Percentiles rank a stretch among this genome's conserved stretches.
Conservation (phyloP, 2,888 invertebrate species). For the Neoascia interrupta region DNA sequence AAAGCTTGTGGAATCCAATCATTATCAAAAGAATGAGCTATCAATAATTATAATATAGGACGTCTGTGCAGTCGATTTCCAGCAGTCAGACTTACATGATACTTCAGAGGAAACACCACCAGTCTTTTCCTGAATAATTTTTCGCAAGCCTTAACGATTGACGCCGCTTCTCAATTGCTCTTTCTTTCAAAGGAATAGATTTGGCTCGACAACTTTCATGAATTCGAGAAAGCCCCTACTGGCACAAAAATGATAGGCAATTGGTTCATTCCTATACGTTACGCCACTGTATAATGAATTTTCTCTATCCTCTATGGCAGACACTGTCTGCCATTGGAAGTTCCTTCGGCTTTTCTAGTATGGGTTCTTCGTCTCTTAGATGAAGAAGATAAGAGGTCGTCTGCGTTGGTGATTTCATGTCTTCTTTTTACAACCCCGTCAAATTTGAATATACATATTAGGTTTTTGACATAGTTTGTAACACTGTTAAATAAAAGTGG, state of each 20-base stretch:
- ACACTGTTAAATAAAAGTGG: no score
- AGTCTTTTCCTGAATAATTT: neutral
- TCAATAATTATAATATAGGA: slow-evolving; percentile 17
- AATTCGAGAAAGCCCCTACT: slow-evolving; percentile 14
- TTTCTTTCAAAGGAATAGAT: slow-evolving; percentile 17
- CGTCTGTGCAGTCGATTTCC: slow-evolving; percentile 4
- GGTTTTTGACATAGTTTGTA: no score
- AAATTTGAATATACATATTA: no score
- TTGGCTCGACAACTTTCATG: slow-evolving; percentile 19
- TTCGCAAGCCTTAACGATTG: neutral
- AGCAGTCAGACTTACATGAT: slow-evolving; percentile 6
- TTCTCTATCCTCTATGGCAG: no score
- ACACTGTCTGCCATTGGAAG: no score
- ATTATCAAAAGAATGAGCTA: slow-evolving; percentile 8
- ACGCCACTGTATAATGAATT: no score
- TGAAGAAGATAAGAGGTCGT: no score
- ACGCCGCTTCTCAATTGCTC: slow-evolving; percentile 1
- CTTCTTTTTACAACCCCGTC: no score
- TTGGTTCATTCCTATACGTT: no score
- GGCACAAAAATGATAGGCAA: slow-evolving; percentile 24
- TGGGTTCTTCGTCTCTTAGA: no score
- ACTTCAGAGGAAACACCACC: neutral
- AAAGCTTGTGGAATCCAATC: slow-evolving; percentile 2
- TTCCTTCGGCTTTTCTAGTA: no score
- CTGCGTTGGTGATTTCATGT: no score